Base-by-base conservation (phyloP, 2,888 invertebrate genomes). In the Epinotia bilunana region DNA sequence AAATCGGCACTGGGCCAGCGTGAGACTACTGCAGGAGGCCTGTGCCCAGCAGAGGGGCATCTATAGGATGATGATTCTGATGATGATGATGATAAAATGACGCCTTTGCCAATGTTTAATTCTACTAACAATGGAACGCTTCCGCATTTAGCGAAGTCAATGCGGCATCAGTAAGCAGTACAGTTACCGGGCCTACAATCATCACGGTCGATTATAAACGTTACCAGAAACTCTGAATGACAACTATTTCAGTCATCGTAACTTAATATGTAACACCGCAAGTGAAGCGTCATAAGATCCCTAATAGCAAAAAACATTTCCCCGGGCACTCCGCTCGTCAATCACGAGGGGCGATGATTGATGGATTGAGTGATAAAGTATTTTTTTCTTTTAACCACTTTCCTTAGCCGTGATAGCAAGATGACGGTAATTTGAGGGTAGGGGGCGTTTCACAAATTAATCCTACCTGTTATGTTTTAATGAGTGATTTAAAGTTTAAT, bases 341-440 rank as follows among this genome's bases (percentile, higher is more conserved):
- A 79, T 81, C 81, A 79, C 79, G 79, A 77, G 80, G 78, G 70
- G 28, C 79, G 76, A 83, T 83, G 87, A 85, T 87, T 89, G 87
- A 89, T 88, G 84, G 86, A 87, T 87, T 82, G 80, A 78, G 77
- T 82, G 78, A 83, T 82, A 82, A 74, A 78, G 77, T 76, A 79
- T 76, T 79, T 79, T 77, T 79, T 79, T 79, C 77, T 79, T 79
- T 76, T 73, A 77, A 77, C 75, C 73, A 77, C 74, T 79, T 80
- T 70, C 55, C 53, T 20, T 60, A 65, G 75, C 77, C 76, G 81
- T 81, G 81, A 81, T 83, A 78, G 79, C 83, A 79, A 82, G 79
- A 57, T 49, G 75, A 75, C 71, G 61, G 70, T 67, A 62, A 72
- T 72, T 60, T 18, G 71, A 60, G 65, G 28, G 16, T 46, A 18